A percentile compares a stretch with the other conserved stretches of the same genome.
Evolutionary conservation across 2,113 vertebrate genomes (phyloP).

Genomic region (Penelope pileata): DNA sequence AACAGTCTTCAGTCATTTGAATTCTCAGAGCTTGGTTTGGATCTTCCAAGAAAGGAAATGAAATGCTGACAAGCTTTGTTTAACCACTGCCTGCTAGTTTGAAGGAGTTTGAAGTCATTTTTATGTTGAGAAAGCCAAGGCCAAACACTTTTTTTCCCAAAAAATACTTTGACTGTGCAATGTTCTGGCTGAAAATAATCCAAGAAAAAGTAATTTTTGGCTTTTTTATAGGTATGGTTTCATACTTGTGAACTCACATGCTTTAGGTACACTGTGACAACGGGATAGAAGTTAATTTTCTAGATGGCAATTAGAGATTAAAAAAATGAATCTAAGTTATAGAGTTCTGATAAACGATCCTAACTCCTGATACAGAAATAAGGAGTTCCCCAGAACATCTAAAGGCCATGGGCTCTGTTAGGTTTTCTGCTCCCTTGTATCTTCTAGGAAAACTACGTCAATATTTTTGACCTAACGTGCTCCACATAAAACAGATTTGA

Average conservation of each 20-base stretch:
- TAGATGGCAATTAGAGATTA: neutral
- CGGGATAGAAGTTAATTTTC: neutral
- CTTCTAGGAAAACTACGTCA: neutral
- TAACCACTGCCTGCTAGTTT: rapidly evolving
- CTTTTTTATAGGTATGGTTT: neutral
- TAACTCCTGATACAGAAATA: neutral
- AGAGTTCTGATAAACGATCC: neutral
- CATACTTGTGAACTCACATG: neutral
- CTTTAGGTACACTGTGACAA: neutral
- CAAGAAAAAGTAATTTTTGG: neutral
- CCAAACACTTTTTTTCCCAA: neutral
- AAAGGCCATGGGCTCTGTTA: neutral
- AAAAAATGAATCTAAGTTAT: neutral
- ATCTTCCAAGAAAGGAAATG: neutral
- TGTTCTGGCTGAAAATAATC: neutral
- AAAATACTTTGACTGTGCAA: neutral
- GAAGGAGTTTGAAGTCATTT: neutral
- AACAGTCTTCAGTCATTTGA: neutral
- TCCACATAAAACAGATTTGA: neutral
- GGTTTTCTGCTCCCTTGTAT: neutral
- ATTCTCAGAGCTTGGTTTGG: neutral
- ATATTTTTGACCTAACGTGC: neutral
- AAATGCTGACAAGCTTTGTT: neutral
- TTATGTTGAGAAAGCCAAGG: neutral
- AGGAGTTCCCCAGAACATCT: neutral